phyloP scores from a whole-genome alignment of 2,888 invertebrate species.

The Trissolcus brochymenae region DNA sequence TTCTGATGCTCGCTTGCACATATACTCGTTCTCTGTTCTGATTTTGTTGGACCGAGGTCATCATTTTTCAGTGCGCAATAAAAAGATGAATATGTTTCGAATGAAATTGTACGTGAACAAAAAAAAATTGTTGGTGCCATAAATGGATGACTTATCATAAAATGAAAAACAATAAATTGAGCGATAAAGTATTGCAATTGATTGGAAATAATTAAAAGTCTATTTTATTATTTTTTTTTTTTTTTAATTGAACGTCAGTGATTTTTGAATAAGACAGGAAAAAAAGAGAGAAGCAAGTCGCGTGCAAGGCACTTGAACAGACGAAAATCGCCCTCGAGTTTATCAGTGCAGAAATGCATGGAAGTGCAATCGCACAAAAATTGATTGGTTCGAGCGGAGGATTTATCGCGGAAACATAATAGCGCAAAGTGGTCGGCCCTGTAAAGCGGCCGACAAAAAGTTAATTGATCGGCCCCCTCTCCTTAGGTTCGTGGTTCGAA shows the following conservation, averaged over 20 bases:
- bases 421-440: constrained; percentile 20
- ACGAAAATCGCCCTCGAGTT: constrained; percentile 29
- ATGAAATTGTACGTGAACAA: too few species aligned
- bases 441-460: constrained; percentile 36
- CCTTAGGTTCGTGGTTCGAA: too few species aligned
- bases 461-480: constrained; percentile 10
- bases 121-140: too few species aligned
- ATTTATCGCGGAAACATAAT: constrained; percentile 25
- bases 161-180: neutral
- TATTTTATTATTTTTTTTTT: too few species aligned
- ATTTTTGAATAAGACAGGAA: too few species aligned
- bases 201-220: neutral
- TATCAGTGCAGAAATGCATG: constrained; percentile 36
- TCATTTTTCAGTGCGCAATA: too few species aligned
- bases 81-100: too few species aligned
- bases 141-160: too few species aligned
- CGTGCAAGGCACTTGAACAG: constrained; percentile 63
- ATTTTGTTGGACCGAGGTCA: constrained; percentile 5
- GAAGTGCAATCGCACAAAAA: constrained; percentile 44
- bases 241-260: constrained; percentile 6
- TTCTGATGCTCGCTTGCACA: constrained; percentile 22
- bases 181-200: neutral
- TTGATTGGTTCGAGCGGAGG: constrained; percentile 39
- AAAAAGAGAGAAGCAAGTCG: constrained; percentile 55
- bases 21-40: constrained; percentile 2